These are phyloP conservation scores for Paramacrobiotus metropolitanus DNA, from an alignment of 1,140 invertebrate species.

Conservation along the genomic window DNA sequence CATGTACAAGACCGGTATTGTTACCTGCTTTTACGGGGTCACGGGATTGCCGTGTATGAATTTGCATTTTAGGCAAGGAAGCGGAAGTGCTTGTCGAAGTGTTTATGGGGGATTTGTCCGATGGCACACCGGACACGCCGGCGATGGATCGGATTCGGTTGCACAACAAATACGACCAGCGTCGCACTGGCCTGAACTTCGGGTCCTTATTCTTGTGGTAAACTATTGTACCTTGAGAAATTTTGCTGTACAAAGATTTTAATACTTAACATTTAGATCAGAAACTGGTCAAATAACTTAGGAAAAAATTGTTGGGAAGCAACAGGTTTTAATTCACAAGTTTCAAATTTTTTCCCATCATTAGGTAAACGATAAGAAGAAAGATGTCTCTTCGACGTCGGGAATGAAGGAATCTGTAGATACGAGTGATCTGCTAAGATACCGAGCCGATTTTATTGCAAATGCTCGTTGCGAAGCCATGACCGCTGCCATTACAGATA, in stretches of 20 bases:
- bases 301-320: too few species aligned
- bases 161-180: slow-evolving; percentile 40
- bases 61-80: slow-evolving; percentile 54
- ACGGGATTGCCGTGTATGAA: too few species aligned
- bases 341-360: neutral
- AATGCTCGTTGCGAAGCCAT: slow-evolving; percentile 42
- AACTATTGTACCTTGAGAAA: too few species aligned
- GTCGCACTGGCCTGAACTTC: slow-evolving; percentile 69
- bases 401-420: slow-evolving; percentile 65
- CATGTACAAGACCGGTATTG: too few species aligned
- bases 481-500: slow-evolving; percentile 44
- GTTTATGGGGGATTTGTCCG: slow-evolving; percentile 73
- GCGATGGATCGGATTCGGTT: slow-evolving; percentile 54
- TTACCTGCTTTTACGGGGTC: too few species aligned
- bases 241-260: too few species aligned
- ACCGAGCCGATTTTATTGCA: slow-evolving; percentile 44
- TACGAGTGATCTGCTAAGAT: slow-evolving; percentile 58
- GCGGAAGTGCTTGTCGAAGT: slow-evolving; percentile 88
- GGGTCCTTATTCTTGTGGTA: slow-evolving; percentile 66
- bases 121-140: slow-evolving; percentile 49
- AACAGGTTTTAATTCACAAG: too few species aligned
- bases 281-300: too few species aligned
- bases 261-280: too few species aligned
- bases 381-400: slow-evolving; percentile 59
- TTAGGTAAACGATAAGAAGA: slow-evolving; percentile 51